A percentile compares a stretch with the other conserved stretches of the same genome.
phyloP scores from a whole-genome alignment of 2,113 vertebrate genomes.

The Scomber japonicus region DNA sequence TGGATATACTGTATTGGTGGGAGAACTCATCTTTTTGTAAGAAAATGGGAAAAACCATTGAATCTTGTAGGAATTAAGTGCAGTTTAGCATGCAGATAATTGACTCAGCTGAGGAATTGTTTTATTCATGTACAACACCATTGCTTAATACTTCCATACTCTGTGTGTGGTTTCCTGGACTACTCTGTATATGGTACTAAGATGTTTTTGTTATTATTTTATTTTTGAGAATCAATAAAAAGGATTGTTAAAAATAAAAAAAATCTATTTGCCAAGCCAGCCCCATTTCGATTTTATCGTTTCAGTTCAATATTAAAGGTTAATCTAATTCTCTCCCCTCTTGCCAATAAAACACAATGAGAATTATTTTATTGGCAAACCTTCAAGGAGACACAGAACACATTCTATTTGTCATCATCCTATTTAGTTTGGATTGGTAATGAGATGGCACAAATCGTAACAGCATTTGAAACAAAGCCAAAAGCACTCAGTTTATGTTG shows the following conservation, averaged over 20 bases:
- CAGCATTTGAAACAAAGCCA: slow-evolving; percentile 60
- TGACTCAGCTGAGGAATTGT: no score
- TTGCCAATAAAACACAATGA: slow-evolving; percentile 78
- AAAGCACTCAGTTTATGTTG: slow-evolving; percentile 50
- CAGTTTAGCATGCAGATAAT: no score
- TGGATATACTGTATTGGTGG: no score
- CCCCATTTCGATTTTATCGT: slow-evolving; percentile 78
- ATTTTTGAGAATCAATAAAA: slow-evolving; percentile 70
- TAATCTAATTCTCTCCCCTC: slow-evolving; percentile 78
- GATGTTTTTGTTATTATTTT: no score
- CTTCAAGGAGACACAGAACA: slow-evolving; percentile 72
- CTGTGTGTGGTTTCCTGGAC: no score
- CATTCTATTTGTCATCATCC: slow-evolving; percentile 75
- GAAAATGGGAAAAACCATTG: no score
- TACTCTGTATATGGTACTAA: no score
- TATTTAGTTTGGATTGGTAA: slow-evolving; percentile 73
- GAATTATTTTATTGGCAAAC: slow-evolving; percentile 79
- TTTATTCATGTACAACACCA: no score
- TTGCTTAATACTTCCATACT: no score
- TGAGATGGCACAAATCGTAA: slow-evolving; percentile 68
- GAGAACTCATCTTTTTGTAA: no score
- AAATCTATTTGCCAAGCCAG: slow-evolving; percentile 68
- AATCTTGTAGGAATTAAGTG: no score
- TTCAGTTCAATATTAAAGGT: slow-evolving; percentile 81
- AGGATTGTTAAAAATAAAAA: slow-evolving; percentile 45